Base-by-base conservation (phyloP, 1,140 invertebrate species). In the Brachionus calyciflorus region DNA sequence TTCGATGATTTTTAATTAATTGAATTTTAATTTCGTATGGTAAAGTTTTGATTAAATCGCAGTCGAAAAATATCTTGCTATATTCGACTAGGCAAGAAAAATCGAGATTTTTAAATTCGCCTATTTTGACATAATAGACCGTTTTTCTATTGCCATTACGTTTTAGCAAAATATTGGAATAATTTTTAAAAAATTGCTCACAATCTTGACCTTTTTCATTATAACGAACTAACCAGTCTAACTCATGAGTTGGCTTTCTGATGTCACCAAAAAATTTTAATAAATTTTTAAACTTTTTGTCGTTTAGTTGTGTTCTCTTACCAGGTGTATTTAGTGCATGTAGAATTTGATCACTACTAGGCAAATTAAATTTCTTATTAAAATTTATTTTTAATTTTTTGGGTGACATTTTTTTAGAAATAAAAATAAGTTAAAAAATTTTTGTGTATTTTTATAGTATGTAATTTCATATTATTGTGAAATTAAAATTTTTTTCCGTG, bases 201-300 rank as follows among this genome's bases (percentile, higher is more conserved):
- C 77, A 83, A 19, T 79, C 81, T 76, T 83, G 82, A 3, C 82
- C 81, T 41, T 80, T 80, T 49, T 81, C 82, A 57, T 78, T 78
- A 78, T 82, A 83, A 57, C 82, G 81, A 1, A 81, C 82, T 37
- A 83, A 53, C 82, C 82, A 83, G 55, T 83, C 82, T 78, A 81
- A 80, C 17, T 79, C 77, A 68, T 49, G 65, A 33, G 78, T 80
- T 12, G 82, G 82, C 2, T 77, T 53, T 7, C 81, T 81, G 24
- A 83, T 60, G 9, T 78, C 48, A 19, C 55, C 30, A 69, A 82
- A 82, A 69, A 28, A 24, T 53, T 55, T 73, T 3, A 73, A 14
- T 30, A 73, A 37, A 37, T 73, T 73, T 10, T 3, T n/a, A 37
- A 73, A 55, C 44, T 49, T 73, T 51, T 49, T 40, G 37, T 73